These are phyloP conservation scores for Procambarus virginalis DNA, from an alignment of 1,140 invertebrate species.

Conservation along the genomic window DNA sequence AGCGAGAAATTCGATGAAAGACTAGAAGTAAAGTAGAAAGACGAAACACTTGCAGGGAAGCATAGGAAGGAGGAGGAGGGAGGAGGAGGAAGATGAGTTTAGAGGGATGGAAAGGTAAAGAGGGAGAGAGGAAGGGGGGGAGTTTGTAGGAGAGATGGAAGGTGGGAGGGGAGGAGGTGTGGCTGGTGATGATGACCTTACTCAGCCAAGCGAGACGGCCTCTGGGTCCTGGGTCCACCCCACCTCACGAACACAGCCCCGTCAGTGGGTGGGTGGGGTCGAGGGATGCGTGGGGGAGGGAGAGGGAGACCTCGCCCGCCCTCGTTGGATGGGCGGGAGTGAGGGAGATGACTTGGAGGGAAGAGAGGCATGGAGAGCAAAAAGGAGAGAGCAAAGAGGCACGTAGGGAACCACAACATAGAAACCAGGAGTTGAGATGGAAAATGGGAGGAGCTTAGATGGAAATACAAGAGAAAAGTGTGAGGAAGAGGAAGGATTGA, in stretches of 20 bases:
- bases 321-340: neutral
- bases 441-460: neutral
- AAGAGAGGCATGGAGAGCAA: neutral
- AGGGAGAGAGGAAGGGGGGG: neutral
- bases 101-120: neutral
- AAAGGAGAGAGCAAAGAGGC: neutral
- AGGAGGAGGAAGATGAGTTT: neutral
- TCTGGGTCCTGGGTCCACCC: slow-evolving; percentile 14
- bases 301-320: neutral
- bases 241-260: slow-evolving; percentile 31
- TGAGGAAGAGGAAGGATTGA: neutral
- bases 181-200: slow-evolving; percentile 36
- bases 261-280: neutral
- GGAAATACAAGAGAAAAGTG: neutral
- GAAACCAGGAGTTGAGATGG: neutral
- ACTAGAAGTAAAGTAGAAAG: neutral
- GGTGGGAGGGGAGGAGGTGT: slow-evolving; percentile 5
- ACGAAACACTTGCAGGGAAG: neutral
- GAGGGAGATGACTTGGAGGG: neutral
- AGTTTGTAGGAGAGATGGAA: neutral
- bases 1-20: neutral
- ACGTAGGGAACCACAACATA: neutral
- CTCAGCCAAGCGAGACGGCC: slow-evolving; percentile 46
- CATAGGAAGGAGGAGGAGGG: neutral
- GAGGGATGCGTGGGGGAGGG: too few relatives aligned